phyloP scores from a whole-genome alignment of 1,140 invertebrate genomes.

The Philaenus spumarius region DNA sequence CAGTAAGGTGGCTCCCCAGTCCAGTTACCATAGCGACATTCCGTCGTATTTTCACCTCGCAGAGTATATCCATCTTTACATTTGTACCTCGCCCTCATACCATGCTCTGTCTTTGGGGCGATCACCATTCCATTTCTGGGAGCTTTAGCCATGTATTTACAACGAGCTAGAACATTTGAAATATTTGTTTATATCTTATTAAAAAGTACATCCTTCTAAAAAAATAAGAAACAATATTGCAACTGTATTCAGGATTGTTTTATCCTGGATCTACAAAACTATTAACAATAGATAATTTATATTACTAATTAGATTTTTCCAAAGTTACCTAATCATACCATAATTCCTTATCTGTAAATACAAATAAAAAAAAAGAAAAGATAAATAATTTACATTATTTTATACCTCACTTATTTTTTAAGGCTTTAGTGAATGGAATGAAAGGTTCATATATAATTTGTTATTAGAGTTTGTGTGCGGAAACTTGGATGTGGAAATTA shows the following conservation, averaged over 20 bases:
- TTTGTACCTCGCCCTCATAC: conserved; percentile 83
- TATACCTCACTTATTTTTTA: too few relatives aligned
- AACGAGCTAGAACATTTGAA: conserved; percentile 50
- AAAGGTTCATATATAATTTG: too few relatives aligned
- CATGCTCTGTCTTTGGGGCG: conserved; percentile 92
- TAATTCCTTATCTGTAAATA: too few relatives aligned
- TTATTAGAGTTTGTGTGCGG: too few relatives aligned
- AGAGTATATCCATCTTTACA: conserved; percentile 88
- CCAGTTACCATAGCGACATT: conserved; percentile 92
- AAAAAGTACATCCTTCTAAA: neutral
- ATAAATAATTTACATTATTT: too few relatives aligned
- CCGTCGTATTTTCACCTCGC: conserved; percentile 56
- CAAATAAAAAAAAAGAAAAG: too few relatives aligned
- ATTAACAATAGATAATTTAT: too few relatives aligned
- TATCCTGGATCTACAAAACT: too few relatives aligned
- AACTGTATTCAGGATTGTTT: neutral
- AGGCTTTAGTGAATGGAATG: too few relatives aligned
- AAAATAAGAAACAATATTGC: neutral
- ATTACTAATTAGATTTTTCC: neutral
- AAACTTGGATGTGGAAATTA: too few relatives aligned
- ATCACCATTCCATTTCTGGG: conserved; percentile 92
- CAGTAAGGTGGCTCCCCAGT: conserved; percentile 77
- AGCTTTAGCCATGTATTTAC: conserved; percentile 78
- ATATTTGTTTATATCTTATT: neutral
- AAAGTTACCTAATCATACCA: too few relatives aligned